Evolutionary conservation across 2,888 invertebrate species (phyloP).

Genomic region (Argynnis bischoffii): DNA sequence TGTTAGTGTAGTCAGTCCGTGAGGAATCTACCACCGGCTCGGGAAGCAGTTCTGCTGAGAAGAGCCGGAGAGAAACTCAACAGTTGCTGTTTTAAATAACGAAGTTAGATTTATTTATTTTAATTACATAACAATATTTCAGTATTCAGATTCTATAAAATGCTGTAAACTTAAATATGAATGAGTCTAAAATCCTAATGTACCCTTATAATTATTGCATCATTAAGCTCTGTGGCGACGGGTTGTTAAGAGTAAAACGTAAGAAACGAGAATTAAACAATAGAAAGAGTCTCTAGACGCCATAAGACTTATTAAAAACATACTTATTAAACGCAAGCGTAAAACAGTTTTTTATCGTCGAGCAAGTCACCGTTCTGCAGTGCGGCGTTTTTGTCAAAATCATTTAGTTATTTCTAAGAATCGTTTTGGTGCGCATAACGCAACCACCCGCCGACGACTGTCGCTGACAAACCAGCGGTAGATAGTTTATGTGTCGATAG

Average conservation of each 20-base stretch:
- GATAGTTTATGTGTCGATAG: conserved; percentile 63
- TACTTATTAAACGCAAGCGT: conserved; percentile 38
- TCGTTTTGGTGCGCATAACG: conserved; percentile 38
- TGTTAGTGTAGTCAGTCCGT: too few species aligned
- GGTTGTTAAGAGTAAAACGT: conserved; percentile 28
- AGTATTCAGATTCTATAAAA: conserved; percentile 19
- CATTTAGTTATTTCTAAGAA: conserved; percentile 52
- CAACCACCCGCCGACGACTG: conserved; percentile 13
- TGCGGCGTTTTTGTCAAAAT: conserved; percentile 55
- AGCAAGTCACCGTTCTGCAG: conserved; percentile 45
- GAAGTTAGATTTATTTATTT: too few species aligned
- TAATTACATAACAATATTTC: background rate
- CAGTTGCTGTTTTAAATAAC: too few species aligned
- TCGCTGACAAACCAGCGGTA: conserved; percentile 40
- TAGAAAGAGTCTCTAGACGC: conserved; percentile 33
- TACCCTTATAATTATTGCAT: conserved; percentile 30
- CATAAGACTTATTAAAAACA: conserved; percentile 37
- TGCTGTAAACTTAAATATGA: conserved; percentile 22
- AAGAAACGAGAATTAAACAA: conserved; percentile 33
- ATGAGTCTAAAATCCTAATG: conserved; percentile 30
- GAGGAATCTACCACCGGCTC: too few species aligned
- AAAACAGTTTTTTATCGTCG: conserved; percentile 39
- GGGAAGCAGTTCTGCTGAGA: too few species aligned
- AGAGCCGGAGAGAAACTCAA: too few species aligned
- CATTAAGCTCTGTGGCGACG: conserved; percentile 24